Evolutionary conservation across 2,113 vertebrate genomes (phyloP), one percentile per base, ranked within the genome.

Genomic region (Centropristis striata): DNA sequence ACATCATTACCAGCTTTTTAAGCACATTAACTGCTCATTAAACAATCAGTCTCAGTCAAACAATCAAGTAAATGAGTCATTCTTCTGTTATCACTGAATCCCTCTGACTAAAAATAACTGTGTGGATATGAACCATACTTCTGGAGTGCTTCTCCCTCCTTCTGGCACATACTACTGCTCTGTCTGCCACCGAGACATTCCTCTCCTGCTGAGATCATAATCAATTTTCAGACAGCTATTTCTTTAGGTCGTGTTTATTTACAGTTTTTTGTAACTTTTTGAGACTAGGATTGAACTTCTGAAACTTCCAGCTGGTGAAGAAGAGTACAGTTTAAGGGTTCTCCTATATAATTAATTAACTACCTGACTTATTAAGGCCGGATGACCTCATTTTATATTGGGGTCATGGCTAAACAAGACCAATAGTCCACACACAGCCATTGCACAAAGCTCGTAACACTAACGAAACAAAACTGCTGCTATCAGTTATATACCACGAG

Each of bases 41-140:
- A 57, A 76, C 25, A 54, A 78, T 71, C 72, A 18, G 60, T 14
- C 54, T 67, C 42, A 60, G 51, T 51, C 47, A 76, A 47, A 85
- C 61, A 36, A 42, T 53, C 53, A 23, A 21, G 57, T 63, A 8
- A 61, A 21, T 44, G 42, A 75, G 44, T 72, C 37, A 0, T 47
- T 75, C 20, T 41, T 57, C 58, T 61, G 47, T 75, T 71, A 37
- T 47, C 57, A 23, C 0, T 1, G 50, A 69, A 71, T 66, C 28
- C 28, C 39, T 63, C 16, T 0, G 47, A 74, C 49, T 77, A 37
- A 74, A 63, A 68, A 83, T 67, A 68, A 67, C n/a, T 1, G 36
- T 18, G 16, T 41, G 71, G 68, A 57, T 51, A 66, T 63, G 59
- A 69, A n/a, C 7, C 36, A 0, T 16, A 14, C 14, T 69, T 10